Percentiles rank a stretch among this genome's conserved stretches.
These are phyloP conservation scores for Alectoris magna DNA, from an alignment of 2,797 vertebrate species.

Conservation along the genomic window DNA sequence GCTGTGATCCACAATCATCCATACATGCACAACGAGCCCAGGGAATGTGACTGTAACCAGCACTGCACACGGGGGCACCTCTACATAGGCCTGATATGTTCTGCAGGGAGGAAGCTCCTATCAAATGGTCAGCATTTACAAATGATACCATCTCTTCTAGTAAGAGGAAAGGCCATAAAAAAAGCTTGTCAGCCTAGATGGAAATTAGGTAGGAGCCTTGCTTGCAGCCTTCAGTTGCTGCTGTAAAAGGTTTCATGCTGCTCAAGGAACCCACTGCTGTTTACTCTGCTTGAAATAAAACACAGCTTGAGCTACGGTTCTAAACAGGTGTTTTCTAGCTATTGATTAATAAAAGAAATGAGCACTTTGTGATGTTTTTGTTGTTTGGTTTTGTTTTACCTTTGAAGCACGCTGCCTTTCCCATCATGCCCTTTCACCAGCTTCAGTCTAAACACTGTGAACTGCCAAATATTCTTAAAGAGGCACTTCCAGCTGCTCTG, in stretches of 20 bases:
- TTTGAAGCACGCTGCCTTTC: slow-evolving; percentile 35
- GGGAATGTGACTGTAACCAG: not conserved
- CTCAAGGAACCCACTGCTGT: not conserved
- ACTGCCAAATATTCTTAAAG: slow-evolving; percentile 39
- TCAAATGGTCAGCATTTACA: not conserved
- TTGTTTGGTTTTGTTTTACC: not conserved
- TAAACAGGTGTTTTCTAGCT: not conserved
- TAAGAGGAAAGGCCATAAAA: not conserved
- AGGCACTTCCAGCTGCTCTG: not conserved
- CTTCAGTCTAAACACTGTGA: not conserved
- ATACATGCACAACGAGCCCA: not conserved
- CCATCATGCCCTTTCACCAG: slow-evolving; percentile 31
- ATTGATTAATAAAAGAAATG: not conserved
- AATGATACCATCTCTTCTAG: not conserved
- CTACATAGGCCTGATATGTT: not conserved
- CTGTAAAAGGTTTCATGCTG: not conserved
- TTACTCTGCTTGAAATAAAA: not conserved
- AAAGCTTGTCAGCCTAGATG: not conserved
- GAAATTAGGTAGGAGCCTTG: not conserved
- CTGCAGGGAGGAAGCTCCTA: not conserved
- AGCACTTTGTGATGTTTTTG: not conserved
- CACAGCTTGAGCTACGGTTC: not conserved
- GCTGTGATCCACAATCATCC: not conserved
- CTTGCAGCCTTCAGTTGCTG: not conserved
- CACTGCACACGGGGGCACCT: not conserved